Evolutionary conservation across 2,113 vertebrate species (phyloP).

Genomic region (Heterotilapia buettikoferi): DNA sequence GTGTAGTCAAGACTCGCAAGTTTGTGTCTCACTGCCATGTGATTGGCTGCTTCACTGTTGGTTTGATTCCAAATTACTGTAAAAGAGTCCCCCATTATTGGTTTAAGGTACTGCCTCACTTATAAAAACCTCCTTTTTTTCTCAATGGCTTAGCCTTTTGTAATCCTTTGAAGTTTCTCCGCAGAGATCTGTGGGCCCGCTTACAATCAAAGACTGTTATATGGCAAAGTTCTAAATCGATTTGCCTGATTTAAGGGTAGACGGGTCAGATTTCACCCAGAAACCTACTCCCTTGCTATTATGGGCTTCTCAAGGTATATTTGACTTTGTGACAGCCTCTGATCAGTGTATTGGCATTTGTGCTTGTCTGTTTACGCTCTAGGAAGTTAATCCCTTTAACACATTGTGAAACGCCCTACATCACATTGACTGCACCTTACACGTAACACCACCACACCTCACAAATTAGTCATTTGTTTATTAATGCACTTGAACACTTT

Average conservation of each 20-base stretch:
- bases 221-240: not conserved
- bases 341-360: not conserved
- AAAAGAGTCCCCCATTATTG: not conserved
- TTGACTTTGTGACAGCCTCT: not conserved
- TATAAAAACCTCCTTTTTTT: not conserved
- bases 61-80: not conserved
- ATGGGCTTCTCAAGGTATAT: not conserved
- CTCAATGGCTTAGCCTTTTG: not conserved
- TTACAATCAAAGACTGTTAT: not conserved
- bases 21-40: conserved; percentile 1
- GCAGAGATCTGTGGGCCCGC: not conserved
- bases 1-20: conserved; percentile 8
- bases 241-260: not conserved
- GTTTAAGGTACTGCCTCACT: not conserved
- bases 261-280: not conserved
- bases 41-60: conserved; percentile 1
- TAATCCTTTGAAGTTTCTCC: not conserved
- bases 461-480: not conserved
- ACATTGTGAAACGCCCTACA: not conserved
- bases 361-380: not conserved
- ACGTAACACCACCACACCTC: not conserved
- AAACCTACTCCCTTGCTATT: not conserved
- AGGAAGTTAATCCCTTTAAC: not conserved
- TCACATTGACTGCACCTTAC: not conserved
- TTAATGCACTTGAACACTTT: not conserved